A percentile compares a stretch with the other conserved stretches of the same genome.
These are phyloP conservation scores for Thysanoteuthis rhombus DNA, from an alignment of 2,888 invertebrate genomes.

Conservation along the genomic window DNA sequence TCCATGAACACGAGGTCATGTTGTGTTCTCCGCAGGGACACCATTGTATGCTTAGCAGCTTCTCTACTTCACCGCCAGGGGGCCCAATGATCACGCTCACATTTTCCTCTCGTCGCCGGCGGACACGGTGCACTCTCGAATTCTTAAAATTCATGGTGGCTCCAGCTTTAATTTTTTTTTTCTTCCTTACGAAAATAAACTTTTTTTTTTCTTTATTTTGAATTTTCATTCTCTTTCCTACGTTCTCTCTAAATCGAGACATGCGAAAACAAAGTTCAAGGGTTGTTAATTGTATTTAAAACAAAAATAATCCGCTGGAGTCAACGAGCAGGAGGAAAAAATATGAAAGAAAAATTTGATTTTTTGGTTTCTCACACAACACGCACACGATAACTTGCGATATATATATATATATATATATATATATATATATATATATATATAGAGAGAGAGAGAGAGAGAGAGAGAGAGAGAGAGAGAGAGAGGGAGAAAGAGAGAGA, in stretches of 20 bases:
- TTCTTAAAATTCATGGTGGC: background rate
- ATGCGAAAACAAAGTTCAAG: slow-evolving; percentile 23
- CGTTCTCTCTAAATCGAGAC: background rate
- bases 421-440: no score
- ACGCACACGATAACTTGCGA: background rate
- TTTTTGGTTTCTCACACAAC: background rate
- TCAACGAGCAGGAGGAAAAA: background rate
- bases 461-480: no score
- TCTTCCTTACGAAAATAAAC: background rate
- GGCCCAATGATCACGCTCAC: background rate
- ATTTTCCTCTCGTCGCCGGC: background rate
- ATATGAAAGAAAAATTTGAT: background rate
- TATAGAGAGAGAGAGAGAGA: no score
- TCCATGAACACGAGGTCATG: slow-evolving; percentile 29
- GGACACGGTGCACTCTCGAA: background rate
- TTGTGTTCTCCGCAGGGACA: slow-evolving; percentile 28
- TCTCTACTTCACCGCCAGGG: background rate
- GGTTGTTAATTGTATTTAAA: slow-evolving; percentile 28
- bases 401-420: no score
- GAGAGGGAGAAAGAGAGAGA: no score
- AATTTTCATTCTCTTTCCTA: background rate
- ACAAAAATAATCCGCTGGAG: background rate
- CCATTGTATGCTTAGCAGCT: slow-evolving; percentile 18
- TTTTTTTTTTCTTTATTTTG: background rate
- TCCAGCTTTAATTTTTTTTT: background rate